Evolutionary conservation across 2,888 invertebrate genomes (phyloP).

Genomic region (Neoaliturus tenellus): DNA sequence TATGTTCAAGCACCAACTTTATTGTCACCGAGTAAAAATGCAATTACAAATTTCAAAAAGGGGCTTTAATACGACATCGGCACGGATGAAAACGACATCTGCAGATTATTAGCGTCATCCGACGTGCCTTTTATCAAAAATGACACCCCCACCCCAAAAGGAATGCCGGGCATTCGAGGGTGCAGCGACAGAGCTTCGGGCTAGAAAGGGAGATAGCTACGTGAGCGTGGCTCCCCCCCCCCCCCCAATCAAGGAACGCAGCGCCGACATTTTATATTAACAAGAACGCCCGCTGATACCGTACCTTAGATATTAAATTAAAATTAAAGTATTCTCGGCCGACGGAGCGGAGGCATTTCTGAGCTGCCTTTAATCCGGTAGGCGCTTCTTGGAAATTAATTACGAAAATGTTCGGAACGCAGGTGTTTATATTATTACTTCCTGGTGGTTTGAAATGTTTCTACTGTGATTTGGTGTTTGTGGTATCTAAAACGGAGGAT

Average conservation of each 20-base stretch:
- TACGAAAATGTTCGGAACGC: background rate
- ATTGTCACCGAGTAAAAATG: too few species aligned
- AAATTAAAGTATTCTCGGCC: slow-evolving; percentile 14
- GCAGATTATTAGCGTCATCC: background rate
- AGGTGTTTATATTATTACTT: too few species aligned
- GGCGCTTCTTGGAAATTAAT: background rate
- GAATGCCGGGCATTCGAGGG: background rate
- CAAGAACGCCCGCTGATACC: background rate
- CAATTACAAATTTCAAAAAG: too few species aligned
- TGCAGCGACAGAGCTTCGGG: background rate
- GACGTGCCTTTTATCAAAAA: background rate
- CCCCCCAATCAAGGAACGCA: background rate
- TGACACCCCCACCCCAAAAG: background rate
- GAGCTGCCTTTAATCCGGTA: background rate
- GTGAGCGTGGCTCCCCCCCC: background rate
- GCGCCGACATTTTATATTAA: background rate
- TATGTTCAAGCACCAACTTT: too few species aligned
- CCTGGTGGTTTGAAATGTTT: too few species aligned
- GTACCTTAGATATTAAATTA: slow-evolving; percentile 39
- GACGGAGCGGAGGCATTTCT: background rate
- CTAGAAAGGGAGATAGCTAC: background rate
- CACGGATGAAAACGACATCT: background rate
- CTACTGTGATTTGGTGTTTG: too few species aligned
- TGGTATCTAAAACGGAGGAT: too few species aligned
- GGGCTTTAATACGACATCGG: background rate